Conservation (phyloP, 64 coral and sea anemone species). For the Pocillopora verrucosa region DNA sequence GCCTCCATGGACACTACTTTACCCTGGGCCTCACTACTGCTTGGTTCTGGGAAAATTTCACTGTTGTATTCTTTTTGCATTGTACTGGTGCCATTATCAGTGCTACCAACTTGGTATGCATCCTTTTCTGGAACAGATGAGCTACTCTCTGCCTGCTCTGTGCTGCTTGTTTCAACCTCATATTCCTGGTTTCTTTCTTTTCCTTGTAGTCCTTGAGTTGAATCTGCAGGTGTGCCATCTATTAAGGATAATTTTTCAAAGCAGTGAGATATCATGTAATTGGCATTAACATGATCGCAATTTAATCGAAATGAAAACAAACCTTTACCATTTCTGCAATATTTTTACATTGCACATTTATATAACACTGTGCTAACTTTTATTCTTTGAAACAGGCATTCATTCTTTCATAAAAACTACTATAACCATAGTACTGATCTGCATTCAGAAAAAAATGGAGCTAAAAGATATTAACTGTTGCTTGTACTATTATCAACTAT, state of each 20-base stretch:
- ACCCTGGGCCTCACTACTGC: slow-evolving; percentile 54
- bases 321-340: too few species aligned
- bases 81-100: slow-evolving; percentile 69
- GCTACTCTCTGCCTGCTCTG: slow-evolving; percentile 18
- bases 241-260: background rate
- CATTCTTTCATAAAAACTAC: too few species aligned
- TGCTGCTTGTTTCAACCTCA: slow-evolving; percentile 36
- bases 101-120: slow-evolving; percentile 78
- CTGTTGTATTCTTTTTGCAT: slow-evolving; percentile 28
- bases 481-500: too few species aligned
- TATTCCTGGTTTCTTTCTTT: slow-evolving; percentile 50
- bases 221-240: slow-evolving; percentile 82
- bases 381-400: too few species aligned
- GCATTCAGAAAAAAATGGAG: too few species aligned
- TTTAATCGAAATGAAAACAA: too few species aligned
- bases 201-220: slow-evolving; percentile 75
- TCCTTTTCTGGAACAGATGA: slow-evolving; percentile 1
- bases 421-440: too few species aligned
- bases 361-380: too few species aligned
- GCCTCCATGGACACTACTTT: slow-evolving; percentile 32
- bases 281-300: too few species aligned
- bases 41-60: slow-evolving; percentile 69
- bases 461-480: too few species aligned
- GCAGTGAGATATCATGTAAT: too few species aligned
- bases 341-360: too few species aligned